A percentile compares a stretch with the other conserved stretches of the same genome.
These are phyloP conservation scores for Umimayanthus chanpuru DNA, from an alignment of 92 coral and sea anemone species.

Conservation along the genomic window DNA sequence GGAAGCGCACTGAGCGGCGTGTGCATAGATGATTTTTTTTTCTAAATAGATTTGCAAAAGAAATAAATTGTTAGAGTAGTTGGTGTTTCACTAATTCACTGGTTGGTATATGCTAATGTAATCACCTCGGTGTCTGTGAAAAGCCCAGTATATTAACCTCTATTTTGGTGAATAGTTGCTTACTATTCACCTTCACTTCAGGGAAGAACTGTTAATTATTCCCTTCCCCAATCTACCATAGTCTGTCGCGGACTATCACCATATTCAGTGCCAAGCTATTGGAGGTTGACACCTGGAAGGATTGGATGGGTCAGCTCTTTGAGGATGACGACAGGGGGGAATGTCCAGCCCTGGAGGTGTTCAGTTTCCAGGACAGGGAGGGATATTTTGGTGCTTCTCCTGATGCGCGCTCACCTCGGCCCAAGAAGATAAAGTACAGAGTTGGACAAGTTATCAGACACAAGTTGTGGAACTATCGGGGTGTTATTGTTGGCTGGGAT, in stretches of 20 bases:
- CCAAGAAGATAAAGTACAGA: constrained; percentile 71
- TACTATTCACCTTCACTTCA: no score
- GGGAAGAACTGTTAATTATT: no score
- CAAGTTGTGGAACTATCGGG: constrained; percentile 84
- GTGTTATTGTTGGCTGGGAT: constrained; percentile 98
- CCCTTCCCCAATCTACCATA: background rate
- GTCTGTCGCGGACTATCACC: constrained; percentile 24
- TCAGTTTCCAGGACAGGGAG: constrained; percentile 69
- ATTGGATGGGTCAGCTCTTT: constrained; percentile 66
- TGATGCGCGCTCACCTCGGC: constrained; percentile 72
- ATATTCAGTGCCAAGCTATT: constrained; percentile 50
- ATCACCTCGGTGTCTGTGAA: no score
- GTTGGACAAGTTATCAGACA: constrained; percentile 94
- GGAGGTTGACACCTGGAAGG: constrained; percentile 78
- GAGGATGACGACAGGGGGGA: constrained; percentile 80
- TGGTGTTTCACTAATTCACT: no score
- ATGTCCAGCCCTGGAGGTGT: constrained; percentile 90
- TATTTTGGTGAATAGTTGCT: no score
- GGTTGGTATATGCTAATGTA: no score
- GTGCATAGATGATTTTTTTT: no score
- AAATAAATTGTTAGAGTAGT: no score
- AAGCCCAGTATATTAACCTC: no score
- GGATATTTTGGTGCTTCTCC: constrained; percentile 85
- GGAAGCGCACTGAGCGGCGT: no score
- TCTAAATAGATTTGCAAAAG: no score